Evolutionary conservation across 2,797 vertebrate species (phyloP).

Genomic region (Crypturellus tataupa): DNA sequence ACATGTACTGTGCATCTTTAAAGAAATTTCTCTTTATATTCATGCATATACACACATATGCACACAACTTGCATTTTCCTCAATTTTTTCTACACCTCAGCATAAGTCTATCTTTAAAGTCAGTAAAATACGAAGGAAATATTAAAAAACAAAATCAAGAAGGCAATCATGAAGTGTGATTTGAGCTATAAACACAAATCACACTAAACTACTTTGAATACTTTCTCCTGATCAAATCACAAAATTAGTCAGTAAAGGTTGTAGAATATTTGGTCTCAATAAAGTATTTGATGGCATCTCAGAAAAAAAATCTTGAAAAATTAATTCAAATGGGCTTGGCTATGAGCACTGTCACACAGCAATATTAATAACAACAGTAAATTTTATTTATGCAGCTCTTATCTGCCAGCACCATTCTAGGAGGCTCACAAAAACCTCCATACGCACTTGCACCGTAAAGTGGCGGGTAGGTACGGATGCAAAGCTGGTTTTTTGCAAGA

Average conservation of each 20-base stretch:
- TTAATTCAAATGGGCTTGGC: conserved; percentile 63
- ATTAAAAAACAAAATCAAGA: conserved; percentile 7
- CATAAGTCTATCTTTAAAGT: conserved; percentile 29
- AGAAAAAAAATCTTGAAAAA: conserved; percentile 64
- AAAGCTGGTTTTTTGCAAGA: neutral
- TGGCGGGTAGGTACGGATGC: neutral
- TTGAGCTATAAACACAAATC: conserved; percentile 63
- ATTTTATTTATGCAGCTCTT: conserved; percentile 56
- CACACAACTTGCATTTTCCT: conserved; percentile 7
- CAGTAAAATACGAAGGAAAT: neutral
- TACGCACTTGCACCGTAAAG: neutral
- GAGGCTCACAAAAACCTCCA: neutral
- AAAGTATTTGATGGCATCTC: conserved; percentile 26
- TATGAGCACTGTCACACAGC: conserved; percentile 16
- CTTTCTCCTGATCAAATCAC: conserved; percentile 54
- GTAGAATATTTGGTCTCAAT: conserved; percentile 18
- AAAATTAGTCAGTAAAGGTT: conserved; percentile 48
- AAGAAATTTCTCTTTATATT: neutral
- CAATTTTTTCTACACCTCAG: neutral
- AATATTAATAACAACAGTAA: conserved; percentile 26
- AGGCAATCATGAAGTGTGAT: conserved; percentile 20
- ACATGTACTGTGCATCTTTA: neutral
- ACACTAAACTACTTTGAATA: conserved; percentile 6
- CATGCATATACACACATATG: neutral
- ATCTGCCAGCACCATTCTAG: neutral